Conservation (phyloP, 2,888 invertebrate species). For the Diaprepes abbreviatus region DNA sequence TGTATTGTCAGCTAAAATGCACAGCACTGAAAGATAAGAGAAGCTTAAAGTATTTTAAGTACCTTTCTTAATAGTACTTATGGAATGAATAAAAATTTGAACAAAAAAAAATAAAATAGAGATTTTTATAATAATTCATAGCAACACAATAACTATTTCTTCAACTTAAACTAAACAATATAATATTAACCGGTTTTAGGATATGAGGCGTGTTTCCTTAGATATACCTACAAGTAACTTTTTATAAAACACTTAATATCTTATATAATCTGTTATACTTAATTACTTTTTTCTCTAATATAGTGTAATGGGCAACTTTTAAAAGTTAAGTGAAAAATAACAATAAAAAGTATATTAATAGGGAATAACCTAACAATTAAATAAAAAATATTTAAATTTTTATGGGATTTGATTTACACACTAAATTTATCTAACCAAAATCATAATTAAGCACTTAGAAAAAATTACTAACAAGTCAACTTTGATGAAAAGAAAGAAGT, state of each 20-base stretch:
- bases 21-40: not conserved
- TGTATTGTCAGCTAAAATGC: not conserved
- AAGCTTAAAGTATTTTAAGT: slow-evolving; percentile 6
- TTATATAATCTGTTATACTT: slow-evolving; percentile 12
- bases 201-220: slow-evolving; percentile 25
- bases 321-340: not conserved
- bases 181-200: slow-evolving; percentile 14
- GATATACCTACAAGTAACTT: slow-evolving; percentile 27
- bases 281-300: not conserved
- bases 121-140: not conserved
- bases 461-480: too few relatives aligned
- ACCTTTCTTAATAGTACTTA: not conserved
- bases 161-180: not conserved
- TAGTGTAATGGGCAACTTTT: slow-evolving; percentile 14
- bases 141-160: not conserved
- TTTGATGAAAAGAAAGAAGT: too few relatives aligned
- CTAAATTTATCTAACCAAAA: too few relatives aligned
- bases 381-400: not conserved
- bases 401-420: too few relatives aligned
- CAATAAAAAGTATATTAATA: slow-evolving; percentile 9
- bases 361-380: slow-evolving; percentile 1
- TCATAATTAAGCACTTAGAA: too few relatives aligned
- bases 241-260: slow-evolving; percentile 44
- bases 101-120: not conserved
- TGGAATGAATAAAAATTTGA: slow-evolving; percentile 16